phyloP scores from a whole-genome alignment of 2,797 vertebrate species.

The Xiphophorus birchmanni region DNA sequence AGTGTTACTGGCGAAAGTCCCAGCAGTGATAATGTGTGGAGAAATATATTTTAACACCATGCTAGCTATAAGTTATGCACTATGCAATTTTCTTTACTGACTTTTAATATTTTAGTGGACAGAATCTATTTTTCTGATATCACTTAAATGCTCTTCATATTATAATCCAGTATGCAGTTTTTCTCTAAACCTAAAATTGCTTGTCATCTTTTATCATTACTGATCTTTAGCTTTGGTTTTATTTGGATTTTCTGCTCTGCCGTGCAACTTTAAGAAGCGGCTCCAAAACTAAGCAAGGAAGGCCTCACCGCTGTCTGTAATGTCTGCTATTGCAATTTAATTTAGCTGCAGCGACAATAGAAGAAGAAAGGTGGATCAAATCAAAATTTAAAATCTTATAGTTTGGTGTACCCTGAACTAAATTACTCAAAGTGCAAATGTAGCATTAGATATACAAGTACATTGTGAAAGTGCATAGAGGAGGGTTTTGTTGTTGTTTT shows the following conservation, averaged over 20 bases:
- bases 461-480: background rate
- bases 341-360: background rate
- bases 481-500: background rate
- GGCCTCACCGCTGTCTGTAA: background rate
- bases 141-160: background rate
- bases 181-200: background rate
- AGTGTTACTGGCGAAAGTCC: background rate
- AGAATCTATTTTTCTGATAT: background rate
- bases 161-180: background rate
- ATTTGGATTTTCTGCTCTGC: background rate
- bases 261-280: background rate
- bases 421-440: background rate
- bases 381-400: background rate
- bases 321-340: background rate
- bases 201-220: background rate
- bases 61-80: background rate
- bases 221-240: background rate
- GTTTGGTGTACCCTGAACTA: background rate
- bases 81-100: background rate
- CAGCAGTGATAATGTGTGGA: constrained; percentile 11
- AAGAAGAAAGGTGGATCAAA: background rate
- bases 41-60: background rate
- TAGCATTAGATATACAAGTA: background rate
- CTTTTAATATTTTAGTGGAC: background rate
- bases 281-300: background rate